Evolutionary conservation across 1,140 invertebrate species (phyloP), one percentile per base, ranked within the genome.

Genomic region (Drosophila sulfurigaster): DNA sequence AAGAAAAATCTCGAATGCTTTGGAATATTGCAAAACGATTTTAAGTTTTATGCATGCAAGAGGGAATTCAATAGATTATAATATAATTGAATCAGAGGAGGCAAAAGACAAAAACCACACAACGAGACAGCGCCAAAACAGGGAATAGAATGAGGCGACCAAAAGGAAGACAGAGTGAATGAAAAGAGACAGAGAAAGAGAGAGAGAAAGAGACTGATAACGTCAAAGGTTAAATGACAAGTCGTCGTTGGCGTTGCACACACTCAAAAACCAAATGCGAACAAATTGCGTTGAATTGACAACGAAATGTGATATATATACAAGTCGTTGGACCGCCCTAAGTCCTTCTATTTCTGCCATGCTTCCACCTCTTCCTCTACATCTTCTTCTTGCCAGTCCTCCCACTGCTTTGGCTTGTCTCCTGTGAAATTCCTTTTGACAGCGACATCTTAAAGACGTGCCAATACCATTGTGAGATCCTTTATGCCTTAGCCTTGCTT

Each of bases 221-320:
- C 49, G 72, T 60, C 72, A 87, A 88, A 79, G 80, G 77, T 80
- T 87, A 88, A 88, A 77, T 80, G 83, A 63, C 72, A 87, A 88
- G 67, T 78, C 56, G 32, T 41, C 20, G 30, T 48, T 28, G 45
- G 25, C 56, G 10, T 46, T 13, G 54, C 58, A 62, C 48, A 48
- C 57, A 52, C 49, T 62, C 35, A 30, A 69, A 79, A 74, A 72
- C 75, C 63, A 69, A 67, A 82, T 52, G 28, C 65, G 41, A 64
- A 78, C 58, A 82, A 72, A 79, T 70, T 78, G 68, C 60, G 75
- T 74, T 56, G 75, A 82, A 85, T 86, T 86, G 75, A 78, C 80
- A 86, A 56, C 66, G 75, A 81, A 68, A 71, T 56, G 59, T 70
- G 43, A 45, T 63, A 62, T 78, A 66, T 30, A 70, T 16, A 63